Evolutionary conservation across 2,113 vertebrate genomes (phyloP), one percentile per base, ranked within the genome.

Genomic region (Dipodomys merriami): DNA sequence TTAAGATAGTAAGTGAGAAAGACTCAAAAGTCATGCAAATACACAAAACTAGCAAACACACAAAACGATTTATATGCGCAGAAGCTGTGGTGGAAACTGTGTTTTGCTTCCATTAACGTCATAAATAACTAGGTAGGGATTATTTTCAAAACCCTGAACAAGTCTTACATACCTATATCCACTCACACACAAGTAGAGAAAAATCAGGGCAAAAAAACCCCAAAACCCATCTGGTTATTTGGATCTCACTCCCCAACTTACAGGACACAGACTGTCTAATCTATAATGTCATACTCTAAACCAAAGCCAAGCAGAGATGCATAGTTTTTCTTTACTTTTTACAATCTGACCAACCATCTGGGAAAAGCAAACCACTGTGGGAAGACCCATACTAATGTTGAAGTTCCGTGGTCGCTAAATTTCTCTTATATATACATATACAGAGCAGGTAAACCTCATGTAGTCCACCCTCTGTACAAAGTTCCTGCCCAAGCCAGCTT

Each of bases 191-290:
- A 67, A 4, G 25, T 27, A 7, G 19, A 39, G 64, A 65, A 86
- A 88, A 76, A 29, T 9, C 4, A 57, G 20, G 15, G 3, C 73
- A 29, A 1, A 67, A n/a, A 9, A 12, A 85, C 29, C 27, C 64
- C 49, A 49, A 49, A 49, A 49, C 12, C 49, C 12, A 49, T 12
- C 49, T 53, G 46, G 53, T 9, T 5, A 73, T 78, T 29, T 69
- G 1, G 2, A 7, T 29, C 18, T 30, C 23, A 53, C 57, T 15
- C 5, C 25, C 8, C 29, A 44, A 15, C 6, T 74, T 69, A 2
- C 1, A 86, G 25, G 33, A 5, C 1, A n/a, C 11, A 44, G 1
- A 1, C 6, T n/a, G 2, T 5, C 57, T 23, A 9, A 8, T 12
- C 49, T 49, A 49, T 39, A 39, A 39, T 49, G 49, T 49, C 11